phyloP scores from a whole-genome alignment of 2,113 vertebrate genomes.

The Labeo catla region DNA sequence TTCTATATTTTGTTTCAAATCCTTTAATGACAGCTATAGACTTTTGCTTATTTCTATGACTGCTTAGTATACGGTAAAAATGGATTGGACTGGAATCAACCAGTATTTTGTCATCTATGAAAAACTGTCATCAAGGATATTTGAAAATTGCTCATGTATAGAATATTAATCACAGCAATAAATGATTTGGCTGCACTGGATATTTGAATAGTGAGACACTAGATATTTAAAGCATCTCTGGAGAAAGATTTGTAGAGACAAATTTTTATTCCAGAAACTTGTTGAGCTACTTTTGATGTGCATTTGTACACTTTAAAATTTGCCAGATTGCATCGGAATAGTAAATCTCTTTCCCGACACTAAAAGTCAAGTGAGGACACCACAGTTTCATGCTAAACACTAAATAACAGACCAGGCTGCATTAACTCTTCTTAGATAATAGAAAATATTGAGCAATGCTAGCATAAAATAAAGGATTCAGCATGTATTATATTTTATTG shows the following conservation, averaged over 20 bases:
- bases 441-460: conserved; percentile 40
- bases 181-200: not conserved
- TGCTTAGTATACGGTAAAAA: conserved; percentile 17
- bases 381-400: not conserved
- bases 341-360: not conserved
- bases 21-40: conserved; percentile 21
- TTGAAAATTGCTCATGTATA: not conserved
- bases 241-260: not conserved
- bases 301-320: not conserved
- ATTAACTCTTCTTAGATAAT: conserved; percentile 46
- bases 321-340: not conserved
- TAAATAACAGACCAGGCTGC: conserved; percentile 34
- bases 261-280: not conserved
- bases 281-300: not conserved
- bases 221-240: not conserved
- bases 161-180: not conserved
- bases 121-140: not conserved
- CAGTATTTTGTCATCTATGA: not conserved
- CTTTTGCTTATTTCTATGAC: not conserved
- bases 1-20: conserved; percentile 41
- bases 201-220: not conserved
- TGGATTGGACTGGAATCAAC: not conserved
- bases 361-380: conserved; percentile 29
- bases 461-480: conserved; percentile 48
- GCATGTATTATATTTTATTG: conserved; percentile 55